phyloP scores from a whole-genome alignment of 2,113 vertebrate genomes.

The Halichoeres trimaculatus region DNA sequence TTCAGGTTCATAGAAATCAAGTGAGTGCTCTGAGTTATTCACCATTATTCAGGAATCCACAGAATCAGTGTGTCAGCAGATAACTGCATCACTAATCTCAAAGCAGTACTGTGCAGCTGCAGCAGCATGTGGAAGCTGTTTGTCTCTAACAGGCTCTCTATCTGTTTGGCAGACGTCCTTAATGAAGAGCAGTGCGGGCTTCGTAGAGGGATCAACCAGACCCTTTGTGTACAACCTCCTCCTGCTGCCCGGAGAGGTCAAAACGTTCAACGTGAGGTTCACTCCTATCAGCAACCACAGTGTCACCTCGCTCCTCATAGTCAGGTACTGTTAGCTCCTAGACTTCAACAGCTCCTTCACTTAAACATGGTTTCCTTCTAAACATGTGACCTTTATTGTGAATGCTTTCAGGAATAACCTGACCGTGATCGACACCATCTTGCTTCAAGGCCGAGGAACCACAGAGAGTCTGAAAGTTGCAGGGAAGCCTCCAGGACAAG shows the following conservation, averaged over 20 bases:
- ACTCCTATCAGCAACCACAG: constrained; percentile 92
- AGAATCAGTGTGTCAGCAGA: constrained; percentile 8
- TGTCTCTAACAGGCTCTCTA: constrained; percentile 48
- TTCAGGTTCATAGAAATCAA: constrained; percentile 92
- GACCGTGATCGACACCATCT: constrained; percentile 92
- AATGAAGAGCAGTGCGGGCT: constrained; percentile 85
- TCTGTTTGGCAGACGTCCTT: constrained; percentile 84
- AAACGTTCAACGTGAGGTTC: constrained; percentile 91
- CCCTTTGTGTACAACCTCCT: constrained; percentile 90
- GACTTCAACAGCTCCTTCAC: background rate
- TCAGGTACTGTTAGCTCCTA: constrained; percentile 84
- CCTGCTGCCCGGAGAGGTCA: constrained; percentile 92
- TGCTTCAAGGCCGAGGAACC: constrained; percentile 93
- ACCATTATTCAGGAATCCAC: background rate
- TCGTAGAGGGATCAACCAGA: constrained; percentile 85
- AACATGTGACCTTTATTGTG: background rate
- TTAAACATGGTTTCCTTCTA: background rate
- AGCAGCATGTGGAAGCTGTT: constrained; percentile 40
- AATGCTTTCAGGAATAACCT: constrained; percentile 91
- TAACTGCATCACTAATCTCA: constrained; percentile 1
- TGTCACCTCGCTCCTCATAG: constrained; percentile 91
- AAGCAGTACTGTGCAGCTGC: background rate
- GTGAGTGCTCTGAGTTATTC: constrained; percentile 81
- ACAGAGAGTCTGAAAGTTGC: constrained; percentile 92
- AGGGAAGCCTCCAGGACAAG: constrained; percentile 90